These are phyloP conservation scores for Diaphora mendica DNA, from an alignment of 2,888 invertebrate species.

Conservation along the genomic window DNA sequence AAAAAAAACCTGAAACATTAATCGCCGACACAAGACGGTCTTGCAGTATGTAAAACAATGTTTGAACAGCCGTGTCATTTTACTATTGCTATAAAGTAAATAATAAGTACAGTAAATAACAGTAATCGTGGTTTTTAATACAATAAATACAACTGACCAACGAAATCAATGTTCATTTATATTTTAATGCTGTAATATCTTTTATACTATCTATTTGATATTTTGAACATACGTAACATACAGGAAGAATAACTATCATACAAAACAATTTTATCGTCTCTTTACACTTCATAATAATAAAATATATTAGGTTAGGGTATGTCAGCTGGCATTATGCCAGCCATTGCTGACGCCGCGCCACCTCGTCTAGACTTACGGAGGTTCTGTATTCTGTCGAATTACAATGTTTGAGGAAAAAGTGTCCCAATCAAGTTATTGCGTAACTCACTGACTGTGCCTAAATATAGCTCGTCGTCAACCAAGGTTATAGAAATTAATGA, in stretches of 20 bases:
- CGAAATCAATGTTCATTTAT: no score
- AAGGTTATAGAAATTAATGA: conserved; percentile 31
- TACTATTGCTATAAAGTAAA: no score
- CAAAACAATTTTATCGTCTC: conserved; percentile 1
- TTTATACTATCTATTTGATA: no score
- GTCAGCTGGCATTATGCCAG: conserved; percentile 65
- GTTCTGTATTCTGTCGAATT: conserved; percentile 54
- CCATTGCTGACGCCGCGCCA: conserved; percentile 44
- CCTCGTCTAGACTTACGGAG: conserved; percentile 60
- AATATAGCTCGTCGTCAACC: conserved; percentile 39
- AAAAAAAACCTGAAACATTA: background rate
- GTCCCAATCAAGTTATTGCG: conserved; percentile 43
- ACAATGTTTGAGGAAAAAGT: conserved; percentile 53
- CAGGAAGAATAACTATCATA: background rate
- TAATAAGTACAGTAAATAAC: no score
- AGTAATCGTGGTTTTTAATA: no score
- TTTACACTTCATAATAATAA: background rate
- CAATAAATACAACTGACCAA: no score
- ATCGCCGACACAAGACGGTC: no score
- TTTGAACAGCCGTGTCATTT: no score
- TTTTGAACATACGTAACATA: background rate
- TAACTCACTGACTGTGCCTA: conserved; percentile 56
- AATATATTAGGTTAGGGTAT: conserved; percentile 49
- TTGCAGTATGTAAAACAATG: no score
- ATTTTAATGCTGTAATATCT: background rate